Evolutionary conservation across 2,113 vertebrate species (phyloP).

Genomic region (Corynorhinus townsendii): DNA sequence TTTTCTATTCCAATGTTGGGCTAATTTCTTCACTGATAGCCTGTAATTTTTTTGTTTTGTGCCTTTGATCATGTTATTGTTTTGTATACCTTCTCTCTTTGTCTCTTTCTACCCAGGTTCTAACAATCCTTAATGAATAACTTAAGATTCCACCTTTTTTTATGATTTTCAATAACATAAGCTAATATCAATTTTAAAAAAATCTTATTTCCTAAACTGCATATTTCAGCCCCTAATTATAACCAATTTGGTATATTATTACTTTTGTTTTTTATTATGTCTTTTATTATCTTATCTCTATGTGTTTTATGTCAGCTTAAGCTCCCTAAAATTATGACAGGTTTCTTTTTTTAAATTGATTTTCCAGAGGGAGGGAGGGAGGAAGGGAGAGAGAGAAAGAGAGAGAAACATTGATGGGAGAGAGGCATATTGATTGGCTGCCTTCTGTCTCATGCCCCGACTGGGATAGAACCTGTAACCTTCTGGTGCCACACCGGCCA

Average conservation of each 20-base stretch:
- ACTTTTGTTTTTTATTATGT: background rate
- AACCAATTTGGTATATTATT: background rate
- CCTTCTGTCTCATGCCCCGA: background rate
- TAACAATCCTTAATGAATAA: background rate
- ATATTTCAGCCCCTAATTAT: background rate
- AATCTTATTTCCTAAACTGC: background rate
- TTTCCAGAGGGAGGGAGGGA: background rate
- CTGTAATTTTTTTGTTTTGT: background rate
- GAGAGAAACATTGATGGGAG: background rate
- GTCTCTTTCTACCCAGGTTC: background rate
- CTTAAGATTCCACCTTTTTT: background rate
- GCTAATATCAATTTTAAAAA: background rate
- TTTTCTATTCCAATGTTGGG: background rate
- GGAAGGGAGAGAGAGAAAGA: background rate
- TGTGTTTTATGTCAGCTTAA: background rate
- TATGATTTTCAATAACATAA: conserved; percentile 6
- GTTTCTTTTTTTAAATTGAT: background rate
- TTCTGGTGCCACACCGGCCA: background rate
- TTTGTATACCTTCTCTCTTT: background rate
- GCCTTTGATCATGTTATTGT: background rate
- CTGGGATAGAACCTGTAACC: background rate
- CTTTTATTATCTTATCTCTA: background rate
- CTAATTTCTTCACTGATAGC: background rate
- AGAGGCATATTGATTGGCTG: background rate
- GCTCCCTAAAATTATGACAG: background rate